These are phyloP conservation scores for Lagria hirta DNA, from an alignment of 2,888 invertebrate genomes.

Conservation along the genomic window DNA sequence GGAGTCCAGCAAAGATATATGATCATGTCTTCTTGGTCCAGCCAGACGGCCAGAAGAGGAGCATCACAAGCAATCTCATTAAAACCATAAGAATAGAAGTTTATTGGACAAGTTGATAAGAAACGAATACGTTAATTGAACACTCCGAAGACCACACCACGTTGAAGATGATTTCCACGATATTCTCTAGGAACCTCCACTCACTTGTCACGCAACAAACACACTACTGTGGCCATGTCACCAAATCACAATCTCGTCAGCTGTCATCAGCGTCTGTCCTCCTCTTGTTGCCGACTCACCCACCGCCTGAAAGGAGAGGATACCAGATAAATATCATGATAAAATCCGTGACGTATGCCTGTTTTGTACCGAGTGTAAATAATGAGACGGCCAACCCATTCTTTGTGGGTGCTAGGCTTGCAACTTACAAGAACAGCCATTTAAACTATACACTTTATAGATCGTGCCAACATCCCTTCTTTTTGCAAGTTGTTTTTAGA, in stretches of 20 bases:
- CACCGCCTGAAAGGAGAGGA: conserved; percentile 41
- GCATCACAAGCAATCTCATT: conserved; percentile 40
- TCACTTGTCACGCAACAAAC: conserved; percentile 48
- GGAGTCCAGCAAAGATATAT: conserved; percentile 47
- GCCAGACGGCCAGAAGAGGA: conserved; percentile 29
- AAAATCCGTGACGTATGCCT: conserved; percentile 51
- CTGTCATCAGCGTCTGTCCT: conserved; percentile 50
- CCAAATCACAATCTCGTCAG: conserved; percentile 46
- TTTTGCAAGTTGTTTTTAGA: too few relatives aligned
- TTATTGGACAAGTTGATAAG: conserved; percentile 45
- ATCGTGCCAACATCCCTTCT: conserved; percentile 49
- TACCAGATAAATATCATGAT: conserved; percentile 46
- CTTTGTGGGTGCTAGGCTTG: conserved; percentile 39
- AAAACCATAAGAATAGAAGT: conserved; percentile 45
- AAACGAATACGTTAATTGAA: too few relatives aligned
- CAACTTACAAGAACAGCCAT: conserved; percentile 42
- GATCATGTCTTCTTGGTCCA: conserved; percentile 35
- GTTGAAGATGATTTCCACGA: conserved; percentile 8
- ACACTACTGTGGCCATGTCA: conserved; percentile 50
- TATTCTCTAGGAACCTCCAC: conserved; percentile 32
- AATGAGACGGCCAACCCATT: background rate
- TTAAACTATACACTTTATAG: conserved; percentile 53
- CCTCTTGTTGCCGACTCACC: too few relatives aligned
- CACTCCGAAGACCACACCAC: conserved; percentile 41
- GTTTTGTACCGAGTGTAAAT: conserved; percentile 31